These are phyloP conservation scores for Willisornis vidua DNA, from an alignment of 2,113 vertebrate species.

Conservation along the genomic window DNA sequence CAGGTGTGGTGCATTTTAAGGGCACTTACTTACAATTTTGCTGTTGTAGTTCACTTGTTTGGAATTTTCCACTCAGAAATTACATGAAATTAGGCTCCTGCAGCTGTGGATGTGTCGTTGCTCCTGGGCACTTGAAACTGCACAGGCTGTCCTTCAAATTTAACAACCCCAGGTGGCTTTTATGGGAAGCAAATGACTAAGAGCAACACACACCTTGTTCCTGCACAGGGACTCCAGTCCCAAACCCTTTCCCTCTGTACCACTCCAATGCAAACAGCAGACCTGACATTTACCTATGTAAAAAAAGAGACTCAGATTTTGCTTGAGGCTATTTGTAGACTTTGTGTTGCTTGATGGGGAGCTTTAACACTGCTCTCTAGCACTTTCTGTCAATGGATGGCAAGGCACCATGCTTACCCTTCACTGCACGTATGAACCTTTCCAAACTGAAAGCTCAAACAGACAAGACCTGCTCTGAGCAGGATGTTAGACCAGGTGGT, in stretches of 20 bases:
- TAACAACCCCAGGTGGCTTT: background rate
- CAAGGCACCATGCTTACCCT: background rate
- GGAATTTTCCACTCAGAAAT: conserved; percentile 6
- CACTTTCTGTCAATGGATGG: background rate
- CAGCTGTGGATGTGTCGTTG: background rate
- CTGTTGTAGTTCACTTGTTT: background rate
- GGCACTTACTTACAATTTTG: background rate
- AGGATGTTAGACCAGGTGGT: background rate
- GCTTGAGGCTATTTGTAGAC: background rate
- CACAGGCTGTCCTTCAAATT: background rate
- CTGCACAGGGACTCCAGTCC: background rate
- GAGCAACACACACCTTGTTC: background rate
- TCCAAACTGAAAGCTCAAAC: background rate
- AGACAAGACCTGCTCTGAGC: background rate
- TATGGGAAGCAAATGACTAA: background rate
- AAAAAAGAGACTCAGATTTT: background rate
- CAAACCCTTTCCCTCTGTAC: background rate
- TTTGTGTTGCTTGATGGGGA: background rate
- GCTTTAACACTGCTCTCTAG: background rate
- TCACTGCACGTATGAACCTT: background rate
- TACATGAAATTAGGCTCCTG: background rate
- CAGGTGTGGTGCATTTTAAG: background rate
- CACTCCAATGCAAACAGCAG: background rate
- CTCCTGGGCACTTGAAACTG: background rate
- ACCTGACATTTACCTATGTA: background rate